phyloP scores from a whole-genome alignment of 1,140 invertebrate species.

The Listronotus oregonensis region DNA sequence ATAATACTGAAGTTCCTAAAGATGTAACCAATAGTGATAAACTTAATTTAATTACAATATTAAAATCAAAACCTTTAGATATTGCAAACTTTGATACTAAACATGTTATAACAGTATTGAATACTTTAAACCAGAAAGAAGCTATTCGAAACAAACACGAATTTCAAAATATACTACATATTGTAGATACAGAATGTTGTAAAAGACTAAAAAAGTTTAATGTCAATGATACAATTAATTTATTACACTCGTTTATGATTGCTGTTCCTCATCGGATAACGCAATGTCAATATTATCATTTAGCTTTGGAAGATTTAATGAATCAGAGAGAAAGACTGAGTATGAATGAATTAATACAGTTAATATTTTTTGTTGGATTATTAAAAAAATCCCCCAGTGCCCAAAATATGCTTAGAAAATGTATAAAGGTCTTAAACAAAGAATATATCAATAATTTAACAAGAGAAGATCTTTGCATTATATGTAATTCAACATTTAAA shows the following conservation, averaged over 20 bases:
- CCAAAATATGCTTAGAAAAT: slow-evolving; percentile 43
- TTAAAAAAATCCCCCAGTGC: slow-evolving; percentile 46
- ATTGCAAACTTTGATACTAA: slow-evolving; percentile 21
- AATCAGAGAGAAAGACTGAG: slow-evolving; percentile 30
- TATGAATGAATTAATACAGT: slow-evolving; percentile 47
- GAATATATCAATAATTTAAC: slow-evolving; percentile 42
- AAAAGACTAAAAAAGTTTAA: slow-evolving; percentile 35
- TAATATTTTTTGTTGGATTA: slow-evolving; percentile 52
- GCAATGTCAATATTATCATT: slow-evolving; percentile 44
- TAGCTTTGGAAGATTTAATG: slow-evolving; percentile 39
- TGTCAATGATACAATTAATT: slow-evolving; percentile 37
- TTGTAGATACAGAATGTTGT: slow-evolving; percentile 45
- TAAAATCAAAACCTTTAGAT: slow-evolving; percentile 11
- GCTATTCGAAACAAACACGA: slow-evolving; percentile 31
- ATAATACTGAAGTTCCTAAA: slow-evolving; percentile 19
- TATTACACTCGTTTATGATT: slow-evolving; percentile 45
- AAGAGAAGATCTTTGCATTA: slow-evolving; percentile 48
- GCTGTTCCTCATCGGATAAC: slow-evolving; percentile 42
- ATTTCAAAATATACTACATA: slow-evolving; percentile 35
- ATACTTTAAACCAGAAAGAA: slow-evolving; percentile 28
- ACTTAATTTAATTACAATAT: slow-evolving; percentile 19
- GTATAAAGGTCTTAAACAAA: slow-evolving; percentile 41
- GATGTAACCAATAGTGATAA: slow-evolving; percentile 9
- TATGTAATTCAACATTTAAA: slow-evolving; percentile 54
- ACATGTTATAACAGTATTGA: slow-evolving; percentile 28